These are phyloP conservation scores for Polypedilum vanderplanki DNA, from an alignment of 1,140 invertebrate species.

Conservation along the genomic window DNA sequence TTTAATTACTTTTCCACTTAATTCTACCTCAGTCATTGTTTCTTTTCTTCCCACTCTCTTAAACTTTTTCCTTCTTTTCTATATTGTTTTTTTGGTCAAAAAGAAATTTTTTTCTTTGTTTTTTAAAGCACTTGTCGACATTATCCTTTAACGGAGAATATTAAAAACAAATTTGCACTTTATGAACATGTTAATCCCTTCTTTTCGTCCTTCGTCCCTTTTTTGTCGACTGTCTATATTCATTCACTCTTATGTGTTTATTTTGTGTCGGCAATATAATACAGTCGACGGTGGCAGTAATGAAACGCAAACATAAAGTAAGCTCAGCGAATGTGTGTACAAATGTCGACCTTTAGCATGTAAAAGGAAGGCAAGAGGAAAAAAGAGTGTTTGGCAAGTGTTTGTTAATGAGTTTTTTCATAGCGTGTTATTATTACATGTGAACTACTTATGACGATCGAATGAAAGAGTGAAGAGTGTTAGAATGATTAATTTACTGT, in stretches of 20 bases:
- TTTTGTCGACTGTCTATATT: neutral
- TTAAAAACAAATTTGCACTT: constrained; percentile 29
- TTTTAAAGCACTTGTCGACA: neutral
- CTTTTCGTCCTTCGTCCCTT: constrained; percentile 38
- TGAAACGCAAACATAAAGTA: constrained; percentile 28
- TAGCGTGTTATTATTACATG: neutral
- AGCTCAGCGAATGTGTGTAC: neutral
- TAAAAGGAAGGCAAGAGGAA: neutral
- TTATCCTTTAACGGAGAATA: neutral
- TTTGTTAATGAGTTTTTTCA: constrained; percentile 10
- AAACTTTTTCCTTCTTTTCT: neutral
- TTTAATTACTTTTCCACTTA: constrained; percentile 14
- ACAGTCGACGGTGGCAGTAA: constrained; percentile 38
- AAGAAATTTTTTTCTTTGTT: neutral
- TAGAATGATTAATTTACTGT: too few species aligned
- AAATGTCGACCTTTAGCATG: neutral
- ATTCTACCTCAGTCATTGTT: neutral
- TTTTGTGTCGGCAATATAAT: constrained; percentile 24
- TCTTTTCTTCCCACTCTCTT: neutral
- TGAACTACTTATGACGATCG: too few species aligned
- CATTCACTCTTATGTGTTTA: neutral
- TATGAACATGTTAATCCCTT: constrained; percentile 27
- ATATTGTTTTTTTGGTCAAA: neutral
- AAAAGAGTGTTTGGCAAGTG: neutral
- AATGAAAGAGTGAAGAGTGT: too few species aligned